phyloP scores from a whole-genome alignment of 2,797 vertebrate species.

The Anas georgica region DNA sequence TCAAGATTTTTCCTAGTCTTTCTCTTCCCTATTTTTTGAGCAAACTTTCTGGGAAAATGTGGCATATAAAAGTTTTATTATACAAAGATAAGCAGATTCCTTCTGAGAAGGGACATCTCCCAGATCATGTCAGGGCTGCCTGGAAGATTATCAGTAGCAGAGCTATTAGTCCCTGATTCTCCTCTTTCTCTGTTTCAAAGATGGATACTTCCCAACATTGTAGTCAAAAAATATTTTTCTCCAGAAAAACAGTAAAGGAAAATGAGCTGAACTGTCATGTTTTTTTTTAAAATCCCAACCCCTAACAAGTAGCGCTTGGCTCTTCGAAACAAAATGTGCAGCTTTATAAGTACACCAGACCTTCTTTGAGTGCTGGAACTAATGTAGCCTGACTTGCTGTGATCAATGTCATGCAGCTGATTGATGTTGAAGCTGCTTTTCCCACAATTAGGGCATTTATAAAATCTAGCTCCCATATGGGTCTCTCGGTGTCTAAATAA shows the following conservation, averaged over 20 bases:
- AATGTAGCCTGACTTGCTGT: slow-evolving; percentile 28
- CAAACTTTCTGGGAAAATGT: not conserved
- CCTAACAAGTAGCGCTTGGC: not conserved
- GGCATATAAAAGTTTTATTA: not conserved
- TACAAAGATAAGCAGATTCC: not conserved
- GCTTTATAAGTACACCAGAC: not conserved
- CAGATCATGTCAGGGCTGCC: not conserved
- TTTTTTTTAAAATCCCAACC: not conserved
- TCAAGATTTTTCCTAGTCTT: not conserved
- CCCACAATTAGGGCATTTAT: slow-evolving; percentile 27
- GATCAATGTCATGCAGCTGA: slow-evolving; percentile 28
- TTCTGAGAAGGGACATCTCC: not conserved
- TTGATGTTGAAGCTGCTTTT: slow-evolving; percentile 41
- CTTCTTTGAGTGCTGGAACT: slow-evolving; percentile 7
- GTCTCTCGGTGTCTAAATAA: slow-evolving; percentile 24
- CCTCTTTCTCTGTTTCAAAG: not conserved
- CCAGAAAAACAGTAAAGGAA: not conserved
- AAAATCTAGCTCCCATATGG: slow-evolving; percentile 22
- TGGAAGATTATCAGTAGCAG: not conserved
- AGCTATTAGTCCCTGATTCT: not conserved
- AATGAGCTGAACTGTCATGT: not conserved
- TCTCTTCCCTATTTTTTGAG: not conserved
- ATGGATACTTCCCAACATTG: not conserved
- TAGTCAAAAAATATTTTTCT: not conserved
- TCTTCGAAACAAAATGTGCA: slow-evolving; percentile 1